Conservation (phyloP, 2,797 vertebrate genomes). For the Sebastes taczanowskii region DNA sequence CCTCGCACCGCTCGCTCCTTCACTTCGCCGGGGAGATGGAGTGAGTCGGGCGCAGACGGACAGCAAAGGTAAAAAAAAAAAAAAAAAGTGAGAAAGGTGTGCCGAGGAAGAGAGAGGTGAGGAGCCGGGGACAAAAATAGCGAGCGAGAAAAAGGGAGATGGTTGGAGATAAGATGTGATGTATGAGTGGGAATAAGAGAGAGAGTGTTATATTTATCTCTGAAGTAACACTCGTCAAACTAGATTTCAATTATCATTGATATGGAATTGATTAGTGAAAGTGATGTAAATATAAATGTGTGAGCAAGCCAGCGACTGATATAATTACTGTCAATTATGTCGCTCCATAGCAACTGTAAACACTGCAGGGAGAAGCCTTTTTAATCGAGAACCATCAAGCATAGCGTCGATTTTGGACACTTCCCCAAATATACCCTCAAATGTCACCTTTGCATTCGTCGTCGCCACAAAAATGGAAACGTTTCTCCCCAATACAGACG, state of each 20-base stretch:
- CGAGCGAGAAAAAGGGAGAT: conserved; percentile 32
- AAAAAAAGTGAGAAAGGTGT: conserved; percentile 33
- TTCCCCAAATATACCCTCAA: background rate
- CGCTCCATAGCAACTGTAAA: conserved; percentile 31
- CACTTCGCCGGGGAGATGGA: conserved; percentile 41
- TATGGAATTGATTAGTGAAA: conserved; percentile 52
- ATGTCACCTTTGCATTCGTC: conserved; percentile 10
- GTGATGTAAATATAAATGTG: conserved; percentile 43
- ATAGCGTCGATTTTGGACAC: background rate
- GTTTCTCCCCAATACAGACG: background rate
- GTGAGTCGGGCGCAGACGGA: conserved; percentile 49
- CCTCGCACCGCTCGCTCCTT: conserved; percentile 33
- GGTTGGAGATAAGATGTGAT: conserved; percentile 33
- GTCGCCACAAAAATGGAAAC: conserved; percentile 23
- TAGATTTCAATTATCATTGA: conserved; percentile 41
- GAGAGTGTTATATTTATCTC: conserved; percentile 21
- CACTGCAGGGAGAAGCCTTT: conserved; percentile 5
- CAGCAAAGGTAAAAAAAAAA: conserved; percentile 33
- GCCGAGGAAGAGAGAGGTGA: conserved; percentile 22
- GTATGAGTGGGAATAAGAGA: conserved; percentile 7
- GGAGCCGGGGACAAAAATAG: conserved; percentile 59
- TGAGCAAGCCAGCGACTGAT: conserved; percentile 43
- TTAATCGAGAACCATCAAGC: conserved; percentile 7
- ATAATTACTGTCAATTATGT: conserved; percentile 52
- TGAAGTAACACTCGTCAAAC: conserved; percentile 30